Conservation (phyloP, 30 jellyfish, hydroid and myxozoan species). For the Aurelia aurita region DNA sequence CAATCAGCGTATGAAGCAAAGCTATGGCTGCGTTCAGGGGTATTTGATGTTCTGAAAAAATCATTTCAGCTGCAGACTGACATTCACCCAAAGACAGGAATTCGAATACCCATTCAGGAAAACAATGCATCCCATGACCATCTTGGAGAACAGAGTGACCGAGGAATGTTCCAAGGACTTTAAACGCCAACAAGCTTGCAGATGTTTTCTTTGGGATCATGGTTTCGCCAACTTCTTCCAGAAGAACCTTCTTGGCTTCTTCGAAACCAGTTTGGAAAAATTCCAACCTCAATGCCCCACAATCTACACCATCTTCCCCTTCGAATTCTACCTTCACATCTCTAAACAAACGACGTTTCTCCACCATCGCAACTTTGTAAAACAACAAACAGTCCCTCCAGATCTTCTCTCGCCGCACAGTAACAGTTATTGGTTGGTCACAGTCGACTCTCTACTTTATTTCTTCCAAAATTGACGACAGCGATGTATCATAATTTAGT, state of each 20-base stretch:
- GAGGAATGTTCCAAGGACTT: conserved; percentile 7
- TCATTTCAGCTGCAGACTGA: conserved; percentile 20
- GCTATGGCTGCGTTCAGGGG: conserved; percentile 29
- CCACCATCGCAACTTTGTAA: conserved; percentile 20
- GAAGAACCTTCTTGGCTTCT: not conserved
- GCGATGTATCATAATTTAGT: not conserved
- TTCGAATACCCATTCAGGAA: conserved; percentile 25
- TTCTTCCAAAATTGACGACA: not conserved
- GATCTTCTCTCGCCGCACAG: conserved; percentile 3
- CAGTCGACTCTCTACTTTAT: not conserved
- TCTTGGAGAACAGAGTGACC: conserved; percentile 13
- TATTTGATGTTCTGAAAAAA: conserved; percentile 14
- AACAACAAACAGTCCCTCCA: conserved; percentile 16
- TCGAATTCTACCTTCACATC: conserved; percentile 11
- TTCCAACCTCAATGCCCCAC: conserved; percentile 16
- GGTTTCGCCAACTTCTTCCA: conserved; percentile 9
- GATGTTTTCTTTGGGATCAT: conserved; percentile 27
- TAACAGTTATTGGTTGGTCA: not conserved
- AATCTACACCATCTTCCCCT: conserved; percentile 33
- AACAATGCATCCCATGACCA: conserved; percentile 18
- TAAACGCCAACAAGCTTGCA: conserved; percentile 11
- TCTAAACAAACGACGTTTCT: conserved; percentile 3
- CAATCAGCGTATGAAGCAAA: conserved; percentile 12
- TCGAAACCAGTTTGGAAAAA: not conserved
- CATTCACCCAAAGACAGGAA: conserved; percentile 1